A percentile compares a stretch with the other conserved stretches of the same genome.
Conservation (phyloP, 2,113 vertebrate genomes). For the Nesoenas mayeri region DNA sequence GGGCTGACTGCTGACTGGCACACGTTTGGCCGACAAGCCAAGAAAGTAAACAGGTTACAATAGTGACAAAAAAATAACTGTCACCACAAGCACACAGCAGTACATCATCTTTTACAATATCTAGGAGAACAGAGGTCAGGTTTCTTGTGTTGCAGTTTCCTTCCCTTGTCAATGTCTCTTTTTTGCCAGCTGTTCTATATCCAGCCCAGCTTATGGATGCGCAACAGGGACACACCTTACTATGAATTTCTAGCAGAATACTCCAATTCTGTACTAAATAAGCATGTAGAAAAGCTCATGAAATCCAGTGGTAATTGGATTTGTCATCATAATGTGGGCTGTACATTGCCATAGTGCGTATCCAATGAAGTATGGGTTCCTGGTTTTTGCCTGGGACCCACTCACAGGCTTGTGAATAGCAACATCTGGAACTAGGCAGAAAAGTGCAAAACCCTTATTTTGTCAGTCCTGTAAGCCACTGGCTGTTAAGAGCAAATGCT, state of each 20-base stretch:
- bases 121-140: not conserved
- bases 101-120: not conserved
- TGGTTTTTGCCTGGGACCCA: not conserved
- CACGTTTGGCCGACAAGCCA: not conserved
- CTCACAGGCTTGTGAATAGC: not conserved
- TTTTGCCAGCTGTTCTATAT: not conserved
- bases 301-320: not conserved
- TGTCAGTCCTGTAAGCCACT: not conserved
- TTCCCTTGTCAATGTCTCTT: not conserved
- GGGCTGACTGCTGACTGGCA: not conserved
- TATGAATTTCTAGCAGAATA: not conserved
- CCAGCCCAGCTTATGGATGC: not conserved
- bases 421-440: not conserved
- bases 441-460: not conserved
- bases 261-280: not conserved
- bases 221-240: not conserved
- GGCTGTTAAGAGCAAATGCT: not conserved
- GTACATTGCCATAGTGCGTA: not conserved
- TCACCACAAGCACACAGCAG: not conserved
- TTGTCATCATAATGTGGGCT: not conserved
- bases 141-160: not conserved
- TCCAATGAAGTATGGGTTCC: not conserved
- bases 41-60: not conserved
- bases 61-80: not conserved
- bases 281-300: not conserved